These are phyloP conservation scores for Clunio marinus DNA, from an alignment of 2,888 invertebrate genomes.

Conservation along the genomic window DNA sequence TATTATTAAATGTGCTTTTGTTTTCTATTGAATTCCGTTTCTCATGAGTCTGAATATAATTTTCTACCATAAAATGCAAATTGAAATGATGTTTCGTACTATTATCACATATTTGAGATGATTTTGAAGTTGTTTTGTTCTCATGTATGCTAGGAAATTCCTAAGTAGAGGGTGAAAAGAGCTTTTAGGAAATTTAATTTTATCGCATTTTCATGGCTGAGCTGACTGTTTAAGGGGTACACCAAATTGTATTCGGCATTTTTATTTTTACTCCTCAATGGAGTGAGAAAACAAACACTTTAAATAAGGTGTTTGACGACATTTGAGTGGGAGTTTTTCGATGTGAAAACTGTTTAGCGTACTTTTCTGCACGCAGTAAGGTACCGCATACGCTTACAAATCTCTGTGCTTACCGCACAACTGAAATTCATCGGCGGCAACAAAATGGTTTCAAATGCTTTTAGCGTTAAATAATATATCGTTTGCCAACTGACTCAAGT, in stretches of 20 bases:
- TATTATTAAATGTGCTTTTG: constrained; percentile 35
- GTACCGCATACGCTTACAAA: background rate
- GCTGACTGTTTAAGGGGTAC: too few relatives aligned
- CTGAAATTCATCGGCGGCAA: background rate
- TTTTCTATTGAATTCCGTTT: constrained; percentile 13
- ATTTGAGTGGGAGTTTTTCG: background rate
- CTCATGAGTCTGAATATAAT: constrained; percentile 6
- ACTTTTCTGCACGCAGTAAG: background rate
- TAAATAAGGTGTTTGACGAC: background rate
- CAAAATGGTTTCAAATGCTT: background rate
- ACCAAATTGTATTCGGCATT: background rate
- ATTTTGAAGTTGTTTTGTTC: background rate
- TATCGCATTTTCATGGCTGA: background rate
- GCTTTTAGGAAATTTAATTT: background rate
- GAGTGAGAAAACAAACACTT: background rate
- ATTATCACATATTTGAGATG: constrained; percentile 29
- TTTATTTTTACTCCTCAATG: too few relatives aligned
- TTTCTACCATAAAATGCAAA: constrained; percentile 34
- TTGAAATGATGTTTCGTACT: constrained; percentile 35
- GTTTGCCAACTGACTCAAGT: background rate
- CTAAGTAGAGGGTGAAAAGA: background rate
- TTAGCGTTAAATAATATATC: background rate
- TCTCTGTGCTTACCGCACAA: background rate
- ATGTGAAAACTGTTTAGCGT: background rate
- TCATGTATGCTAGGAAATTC: background rate